Evolutionary conservation across 1,140 invertebrate genomes (phyloP).

Genomic region (Aricia agestis): DNA sequence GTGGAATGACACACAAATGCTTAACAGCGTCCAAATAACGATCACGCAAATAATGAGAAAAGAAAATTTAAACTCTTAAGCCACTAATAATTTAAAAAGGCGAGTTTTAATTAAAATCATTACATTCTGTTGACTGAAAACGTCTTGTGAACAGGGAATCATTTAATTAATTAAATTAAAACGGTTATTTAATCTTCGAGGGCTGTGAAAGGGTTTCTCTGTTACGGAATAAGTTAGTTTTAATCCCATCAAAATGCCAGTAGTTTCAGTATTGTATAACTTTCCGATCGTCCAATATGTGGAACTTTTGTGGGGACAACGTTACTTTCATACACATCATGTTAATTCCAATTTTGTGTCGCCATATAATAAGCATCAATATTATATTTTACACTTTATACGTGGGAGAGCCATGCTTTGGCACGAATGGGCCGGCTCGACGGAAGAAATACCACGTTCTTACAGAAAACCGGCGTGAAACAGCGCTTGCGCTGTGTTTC

Average conservation of each 20-base stretch:
- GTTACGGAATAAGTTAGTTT: constrained; percentile 9
- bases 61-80: constrained; percentile 1
- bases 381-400: too few species aligned
- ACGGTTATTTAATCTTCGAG: constrained; percentile 7
- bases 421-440: too few species aligned
- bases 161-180: constrained; percentile 4
- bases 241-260: constrained; percentile 6
- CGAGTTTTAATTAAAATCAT: neutral
- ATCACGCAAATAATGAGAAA: too few species aligned
- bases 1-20: too few species aligned
- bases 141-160: neutral
- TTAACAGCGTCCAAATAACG: too few species aligned
- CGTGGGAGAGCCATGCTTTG: too few species aligned
- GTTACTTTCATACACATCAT: neutral
- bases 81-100: neutral
- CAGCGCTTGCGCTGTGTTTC: too few species aligned
- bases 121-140: neutral
- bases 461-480: too few species aligned
- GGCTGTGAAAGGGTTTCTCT: constrained; percentile 4
- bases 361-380: too few species aligned
- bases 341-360: neutral
- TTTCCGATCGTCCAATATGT: neutral
- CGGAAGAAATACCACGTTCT: too few species aligned
- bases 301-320: neutral
- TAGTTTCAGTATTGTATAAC: neutral